These are phyloP conservation scores for Hydrotaea diabolus DNA, from an alignment of 2,888 invertebrate species.

Conservation along the genomic window DNA sequence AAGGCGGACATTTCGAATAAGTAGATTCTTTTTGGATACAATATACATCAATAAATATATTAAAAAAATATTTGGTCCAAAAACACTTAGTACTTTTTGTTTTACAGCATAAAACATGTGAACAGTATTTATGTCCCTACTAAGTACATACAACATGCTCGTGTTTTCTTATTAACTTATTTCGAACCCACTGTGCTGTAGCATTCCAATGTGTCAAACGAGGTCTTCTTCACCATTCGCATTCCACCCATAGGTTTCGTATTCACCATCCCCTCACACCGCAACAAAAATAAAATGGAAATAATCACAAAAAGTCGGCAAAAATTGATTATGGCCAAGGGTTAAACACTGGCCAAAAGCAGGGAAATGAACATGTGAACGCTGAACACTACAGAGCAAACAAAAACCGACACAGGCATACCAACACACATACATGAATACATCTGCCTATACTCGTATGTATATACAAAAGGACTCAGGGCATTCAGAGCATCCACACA, in stretches of 20 bases:
- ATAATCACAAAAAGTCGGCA: constrained; percentile 47
- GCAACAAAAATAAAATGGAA: too few species aligned
- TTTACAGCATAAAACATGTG: too few species aligned
- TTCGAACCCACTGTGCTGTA: not conserved
- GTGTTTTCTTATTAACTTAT: not conserved
- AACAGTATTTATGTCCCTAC: too few species aligned
- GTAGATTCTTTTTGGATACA: too few species aligned
- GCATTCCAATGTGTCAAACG: not conserved
- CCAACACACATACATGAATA: constrained; percentile 31
- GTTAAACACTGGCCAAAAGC: constrained; percentile 51
- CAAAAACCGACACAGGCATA: not conserved
- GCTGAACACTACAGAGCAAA: not conserved
- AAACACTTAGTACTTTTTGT: too few species aligned
- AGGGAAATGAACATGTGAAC: constrained; percentile 61
- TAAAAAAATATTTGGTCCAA: too few species aligned
- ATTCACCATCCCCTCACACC: not conserved
- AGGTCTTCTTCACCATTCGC: not conserved
- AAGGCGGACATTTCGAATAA: too few species aligned
- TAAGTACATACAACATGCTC: too few species aligned
- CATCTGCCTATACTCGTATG: too few species aligned
- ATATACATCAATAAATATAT: too few species aligned
- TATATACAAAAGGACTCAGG: constrained; percentile 31
- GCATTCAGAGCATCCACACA: constrained; percentile 58
- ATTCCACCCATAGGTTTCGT: not conserved
- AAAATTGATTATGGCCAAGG: constrained; percentile 64